Evolutionary conservation across 2,797 vertebrate species (phyloP), one percentile per base, ranked within the genome.

Genomic region (Acestrorhynchus altus): DNA sequence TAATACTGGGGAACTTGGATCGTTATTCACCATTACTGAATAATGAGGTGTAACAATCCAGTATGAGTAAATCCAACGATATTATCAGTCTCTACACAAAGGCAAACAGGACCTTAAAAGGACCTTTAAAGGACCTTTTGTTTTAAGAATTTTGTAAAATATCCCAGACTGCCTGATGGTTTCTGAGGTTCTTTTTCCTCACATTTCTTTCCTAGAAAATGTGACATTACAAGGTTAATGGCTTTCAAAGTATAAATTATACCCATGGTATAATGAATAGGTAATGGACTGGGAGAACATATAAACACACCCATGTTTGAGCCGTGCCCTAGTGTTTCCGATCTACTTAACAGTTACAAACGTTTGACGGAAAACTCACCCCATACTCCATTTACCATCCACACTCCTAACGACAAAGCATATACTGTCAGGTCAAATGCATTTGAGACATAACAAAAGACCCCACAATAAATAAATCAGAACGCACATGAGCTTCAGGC

Each of bases 1-100:
- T 66, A 76, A 79, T 66, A 72, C 70, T 76, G 78, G 39, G 59
- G 57, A 70, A 65, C 56, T 75, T 65, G 66, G 73, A 80, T 76
- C 57, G 28, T 64, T 56, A 20, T 44, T 9, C 9, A 46, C 39
- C 52, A 66, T 78, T 66, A 66, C 51, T 40, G 40, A 46, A 74
- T 70, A 68, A 73, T 76, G 39, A 66, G 66, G 59, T 65, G 59
- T 76, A 80, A 80, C 70, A 20, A 69, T 20, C 67, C 67, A 28
- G 40, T 70, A 64, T 75, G 40, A 49, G 40, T 42, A 65, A 65
- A 71, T 70, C 18, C 60, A 49, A 40, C 46, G 59, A 65, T 80
- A 65, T 71, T 52, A 73, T 74, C 72, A 64, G 51, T 64, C 40
- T 63, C 67, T 40, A 44, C 61, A 76, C 39, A 70, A 76, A 75